Conservation (phyloP, 1,140 invertebrate genomes). For the Arctopsyche grandis region DNA sequence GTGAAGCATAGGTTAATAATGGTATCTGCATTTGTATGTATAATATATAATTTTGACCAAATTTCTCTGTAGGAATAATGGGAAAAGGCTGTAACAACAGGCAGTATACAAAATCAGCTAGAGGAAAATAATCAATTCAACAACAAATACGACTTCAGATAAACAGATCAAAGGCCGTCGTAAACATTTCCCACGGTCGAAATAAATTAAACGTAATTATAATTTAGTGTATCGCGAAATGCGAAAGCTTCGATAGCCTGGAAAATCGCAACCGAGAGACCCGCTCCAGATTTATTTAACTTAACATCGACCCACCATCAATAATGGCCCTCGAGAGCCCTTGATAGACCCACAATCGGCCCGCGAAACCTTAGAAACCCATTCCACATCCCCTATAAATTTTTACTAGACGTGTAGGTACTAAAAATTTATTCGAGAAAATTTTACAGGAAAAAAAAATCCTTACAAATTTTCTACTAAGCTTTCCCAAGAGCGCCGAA, state of each 20-base stretch:
- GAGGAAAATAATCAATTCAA: too few relatives aligned
- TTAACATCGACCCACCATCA: slow-evolving; percentile 28
- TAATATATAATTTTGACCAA: too few relatives aligned
- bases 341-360: slow-evolving; percentile 12
- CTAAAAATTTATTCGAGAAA: not conserved
- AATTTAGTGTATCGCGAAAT: slow-evolving; percentile 3
- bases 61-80: too few relatives aligned
- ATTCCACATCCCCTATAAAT: not conserved
- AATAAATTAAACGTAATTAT: not conserved
- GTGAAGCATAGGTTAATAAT: too few relatives aligned
- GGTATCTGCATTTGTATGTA: too few relatives aligned
- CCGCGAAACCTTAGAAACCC: not conserved
- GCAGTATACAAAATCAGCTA: too few relatives aligned
- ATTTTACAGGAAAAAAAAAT: not conserved
- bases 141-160: too few relatives aligned
- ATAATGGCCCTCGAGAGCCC: slow-evolving; percentile 25
- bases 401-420: not conserved
- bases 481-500: not conserved
- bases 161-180: too few relatives aligned
- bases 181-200: not conserved
- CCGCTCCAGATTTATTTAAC: slow-evolving; percentile 32
- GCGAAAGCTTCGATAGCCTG: slow-evolving; percentile 3
- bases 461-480: not conserved
- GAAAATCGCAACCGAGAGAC: too few relatives aligned
- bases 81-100: too few relatives aligned